These are phyloP conservation scores for Heliconius congener DNA, from an alignment of 1,140 invertebrate species.

Conservation along the genomic window DNA sequence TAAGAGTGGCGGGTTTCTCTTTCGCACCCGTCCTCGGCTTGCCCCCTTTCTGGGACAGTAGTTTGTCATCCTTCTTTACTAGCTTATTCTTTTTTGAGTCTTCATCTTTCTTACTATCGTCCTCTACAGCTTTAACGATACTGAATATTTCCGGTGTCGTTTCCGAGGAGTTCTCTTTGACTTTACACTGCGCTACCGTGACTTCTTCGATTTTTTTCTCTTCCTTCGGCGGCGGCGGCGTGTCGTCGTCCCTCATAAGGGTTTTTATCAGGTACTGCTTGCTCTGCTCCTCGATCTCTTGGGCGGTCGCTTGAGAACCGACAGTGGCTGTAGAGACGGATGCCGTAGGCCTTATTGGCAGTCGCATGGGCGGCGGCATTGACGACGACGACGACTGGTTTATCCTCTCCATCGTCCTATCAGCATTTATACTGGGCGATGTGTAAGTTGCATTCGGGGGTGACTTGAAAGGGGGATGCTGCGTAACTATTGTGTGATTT, in stretches of 20 bases:
- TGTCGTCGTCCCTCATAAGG: constrained; percentile 73
- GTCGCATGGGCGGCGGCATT: constrained; percentile 65
- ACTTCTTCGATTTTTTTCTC: constrained; percentile 70
- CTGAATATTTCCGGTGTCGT: constrained; percentile 63
- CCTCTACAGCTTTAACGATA: constrained; percentile 60
- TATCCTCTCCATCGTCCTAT: constrained; percentile 37
- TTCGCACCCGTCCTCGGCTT: constrained; percentile 66
- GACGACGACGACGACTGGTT: constrained; percentile 45
- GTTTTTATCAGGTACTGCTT: constrained; percentile 78
- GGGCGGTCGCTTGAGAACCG: constrained; percentile 67
- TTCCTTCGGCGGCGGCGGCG: constrained; percentile 63
- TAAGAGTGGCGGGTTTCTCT: constrained; percentile 68
- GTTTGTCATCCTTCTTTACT: constrained; percentile 69
- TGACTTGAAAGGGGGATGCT: constrained; percentile 59
- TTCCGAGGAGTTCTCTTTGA: constrained; percentile 55
- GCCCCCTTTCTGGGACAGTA: constrained; percentile 61
- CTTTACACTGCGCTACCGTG: constrained; percentile 67
- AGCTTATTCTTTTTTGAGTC: constrained; percentile 75
- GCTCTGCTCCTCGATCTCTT: constrained; percentile 75
- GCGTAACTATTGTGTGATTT: constrained; percentile 48
- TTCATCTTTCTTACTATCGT: constrained; percentile 59
- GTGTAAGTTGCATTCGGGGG: constrained; percentile 53
- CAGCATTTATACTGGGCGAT: constrained; percentile 42
- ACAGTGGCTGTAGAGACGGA: constrained; percentile 68
- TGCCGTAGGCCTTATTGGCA: constrained; percentile 56